phyloP scores from a whole-genome alignment of 2,888 invertebrate genomes.

The Megamerina dolium region DNA sequence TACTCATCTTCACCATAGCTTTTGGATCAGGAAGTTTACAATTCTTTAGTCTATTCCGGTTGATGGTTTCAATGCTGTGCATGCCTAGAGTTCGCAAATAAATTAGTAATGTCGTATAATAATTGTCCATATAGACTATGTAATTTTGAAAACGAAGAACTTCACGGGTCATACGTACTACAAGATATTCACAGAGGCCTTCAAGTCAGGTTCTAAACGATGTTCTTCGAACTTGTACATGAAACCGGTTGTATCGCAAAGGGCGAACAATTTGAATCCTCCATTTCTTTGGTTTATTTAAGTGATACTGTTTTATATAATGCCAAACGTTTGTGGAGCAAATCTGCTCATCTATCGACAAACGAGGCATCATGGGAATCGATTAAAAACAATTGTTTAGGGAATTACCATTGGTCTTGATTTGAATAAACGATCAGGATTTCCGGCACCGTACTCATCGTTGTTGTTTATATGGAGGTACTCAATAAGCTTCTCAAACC shows the following conservation, averaged over 20 bases:
- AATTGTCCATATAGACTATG: too few species aligned
- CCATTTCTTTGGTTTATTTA: constrained; percentile 25
- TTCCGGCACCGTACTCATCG: constrained; percentile 15
- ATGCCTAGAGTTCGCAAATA: too few species aligned
- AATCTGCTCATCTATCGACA: constrained; percentile 15
- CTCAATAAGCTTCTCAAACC: constrained; percentile 18
- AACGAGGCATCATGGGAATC: constrained; percentile 11
- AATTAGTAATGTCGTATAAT: too few species aligned
- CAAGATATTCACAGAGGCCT: constrained; percentile 22
- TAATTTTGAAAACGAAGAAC: too few species aligned
- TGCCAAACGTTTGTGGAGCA: constrained; percentile 12
- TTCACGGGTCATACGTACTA: too few species aligned
- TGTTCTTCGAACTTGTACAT: constrained; percentile 23
- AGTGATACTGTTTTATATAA: constrained; percentile 17
- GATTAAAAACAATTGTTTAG: constrained; percentile 13
- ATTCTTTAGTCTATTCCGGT: too few species aligned
- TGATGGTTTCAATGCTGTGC: too few species aligned
- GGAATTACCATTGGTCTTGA: constrained; percentile 13
- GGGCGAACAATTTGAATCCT: constrained; percentile 23
- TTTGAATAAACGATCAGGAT: constrained; percentile 19
- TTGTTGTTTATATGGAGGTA: constrained; percentile 17
- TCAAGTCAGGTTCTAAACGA: constrained; percentile 18
- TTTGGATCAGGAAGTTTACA: too few species aligned
- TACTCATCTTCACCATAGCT: too few species aligned
- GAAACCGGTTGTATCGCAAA: constrained; percentile 23